A percentile compares a stretch with the other conserved stretches of the same genome.
Conservation (phyloP, 2,113 vertebrate species). For the Hydrolagus affinis region DNA sequence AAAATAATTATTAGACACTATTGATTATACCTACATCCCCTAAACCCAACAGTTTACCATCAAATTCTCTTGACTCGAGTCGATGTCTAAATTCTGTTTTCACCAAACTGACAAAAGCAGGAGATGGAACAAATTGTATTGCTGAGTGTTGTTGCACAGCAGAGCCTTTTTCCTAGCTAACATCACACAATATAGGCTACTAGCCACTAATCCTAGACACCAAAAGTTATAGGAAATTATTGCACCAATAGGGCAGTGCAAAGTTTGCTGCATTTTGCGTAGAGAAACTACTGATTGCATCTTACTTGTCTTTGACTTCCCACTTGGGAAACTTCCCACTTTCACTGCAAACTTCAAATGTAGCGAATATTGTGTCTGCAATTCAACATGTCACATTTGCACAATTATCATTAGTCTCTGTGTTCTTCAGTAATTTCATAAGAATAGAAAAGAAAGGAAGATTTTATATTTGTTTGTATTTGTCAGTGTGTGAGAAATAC, state of each 20-base stretch:
- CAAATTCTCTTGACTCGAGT: not conserved
- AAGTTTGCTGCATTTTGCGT: not conserved
- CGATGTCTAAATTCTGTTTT: too few species aligned
- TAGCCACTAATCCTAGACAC: not conserved
- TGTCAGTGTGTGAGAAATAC: not conserved
- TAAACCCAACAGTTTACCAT: not conserved
- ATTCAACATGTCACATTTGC: not conserved
- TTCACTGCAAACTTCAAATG: not conserved
- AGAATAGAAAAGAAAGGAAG: too few species aligned
- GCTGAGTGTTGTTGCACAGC: too few species aligned
- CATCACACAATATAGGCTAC: not conserved
- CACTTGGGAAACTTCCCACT: not conserved
- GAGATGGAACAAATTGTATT: not conserved
- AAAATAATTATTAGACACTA: too few species aligned
- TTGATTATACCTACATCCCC: too few species aligned
- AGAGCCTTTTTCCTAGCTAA: not conserved
- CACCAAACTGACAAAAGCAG: not conserved
- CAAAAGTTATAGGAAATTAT: not conserved
- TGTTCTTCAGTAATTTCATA: too few species aligned
- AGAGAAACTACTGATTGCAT: not conserved
- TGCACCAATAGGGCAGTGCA: not conserved
- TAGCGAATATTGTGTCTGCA: not conserved
- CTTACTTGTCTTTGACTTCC: constrained; percentile 4
- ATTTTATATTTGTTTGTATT: not conserved
- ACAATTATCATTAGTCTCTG: too few species aligned